Evolutionary conservation across 2,888 invertebrate species (phyloP).

Genomic region (Lithophane leautieri): DNA sequence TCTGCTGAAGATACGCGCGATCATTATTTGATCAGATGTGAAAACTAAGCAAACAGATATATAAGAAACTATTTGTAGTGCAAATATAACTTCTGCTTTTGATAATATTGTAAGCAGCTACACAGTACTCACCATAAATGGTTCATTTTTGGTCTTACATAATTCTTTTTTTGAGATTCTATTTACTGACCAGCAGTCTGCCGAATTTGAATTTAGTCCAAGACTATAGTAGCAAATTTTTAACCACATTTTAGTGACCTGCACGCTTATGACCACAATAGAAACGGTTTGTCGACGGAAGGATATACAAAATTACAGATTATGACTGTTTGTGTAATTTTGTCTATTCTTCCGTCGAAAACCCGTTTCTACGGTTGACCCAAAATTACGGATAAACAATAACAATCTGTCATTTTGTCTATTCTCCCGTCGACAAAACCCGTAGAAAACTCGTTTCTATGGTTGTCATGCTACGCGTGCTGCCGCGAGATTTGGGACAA

Average conservation of each 20-base stretch:
- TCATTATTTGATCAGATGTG: conserved; percentile 49
- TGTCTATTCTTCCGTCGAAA: too few relatives aligned
- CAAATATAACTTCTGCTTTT: conserved; percentile 15
- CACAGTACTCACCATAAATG: background rate
- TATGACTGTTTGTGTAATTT: too few relatives aligned
- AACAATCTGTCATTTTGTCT: too few relatives aligned
- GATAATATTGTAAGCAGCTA: background rate
- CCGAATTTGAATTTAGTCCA: background rate
- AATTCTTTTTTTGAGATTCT: background rate
- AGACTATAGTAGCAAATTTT: background rate
- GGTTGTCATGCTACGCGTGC: too few relatives aligned
- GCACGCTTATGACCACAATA: too few relatives aligned
- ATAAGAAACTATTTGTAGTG: conserved; percentile 20
- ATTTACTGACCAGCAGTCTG: background rate
- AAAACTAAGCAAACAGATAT: conserved; percentile 25
- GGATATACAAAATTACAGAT: too few relatives aligned
- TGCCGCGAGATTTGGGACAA: background rate
- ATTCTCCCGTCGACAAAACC: too few relatives aligned
- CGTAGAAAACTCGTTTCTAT: too few relatives aligned
- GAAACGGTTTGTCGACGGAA: too few relatives aligned
- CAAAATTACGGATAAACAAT: too few relatives aligned
- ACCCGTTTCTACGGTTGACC: too few relatives aligned
- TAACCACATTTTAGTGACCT: background rate
- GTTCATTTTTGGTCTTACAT: background rate
- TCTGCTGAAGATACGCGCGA: conserved; percentile 26